Percentiles rank a stretch among this genome's conserved stretches.
Conservation (phyloP, 2,888 invertebrate species). For the Troides helena region DNA sequence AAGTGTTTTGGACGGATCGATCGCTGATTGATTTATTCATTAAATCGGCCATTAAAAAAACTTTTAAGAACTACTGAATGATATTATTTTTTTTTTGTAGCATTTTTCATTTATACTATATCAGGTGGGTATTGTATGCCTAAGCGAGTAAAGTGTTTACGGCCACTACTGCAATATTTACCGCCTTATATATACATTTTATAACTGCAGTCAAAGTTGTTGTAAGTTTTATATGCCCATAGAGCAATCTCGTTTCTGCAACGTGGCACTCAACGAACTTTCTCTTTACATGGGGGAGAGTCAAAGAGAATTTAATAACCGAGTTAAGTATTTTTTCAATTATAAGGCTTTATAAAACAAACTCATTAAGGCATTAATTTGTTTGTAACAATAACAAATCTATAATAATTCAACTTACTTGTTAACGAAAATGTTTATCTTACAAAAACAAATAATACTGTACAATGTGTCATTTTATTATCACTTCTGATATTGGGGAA, state of each 20-base stretch:
- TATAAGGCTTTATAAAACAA: not conserved
- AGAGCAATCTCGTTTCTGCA: slow-evolving; percentile 21
- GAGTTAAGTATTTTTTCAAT: not conserved
- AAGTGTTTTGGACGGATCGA: no score
- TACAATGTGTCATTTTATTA: no score
- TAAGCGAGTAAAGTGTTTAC: not conserved
- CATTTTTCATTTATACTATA: not conserved
- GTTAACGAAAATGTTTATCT: not conserved
- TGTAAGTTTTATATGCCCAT: slow-evolving; percentile 22
- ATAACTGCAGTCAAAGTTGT: slow-evolving; percentile 8
- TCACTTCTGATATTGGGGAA: no score
- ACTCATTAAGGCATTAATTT: not conserved
- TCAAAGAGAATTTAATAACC: slow-evolving; percentile 12
- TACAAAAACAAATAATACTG: no score
- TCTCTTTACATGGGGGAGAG: slow-evolving; percentile 21
- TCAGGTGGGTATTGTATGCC: not conserved
- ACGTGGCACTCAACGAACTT: slow-evolving; percentile 18
- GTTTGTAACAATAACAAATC: not conserved
- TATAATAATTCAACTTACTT: not conserved
- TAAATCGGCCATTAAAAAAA: not conserved
- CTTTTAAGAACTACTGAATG: not conserved
- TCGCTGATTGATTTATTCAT: no score
- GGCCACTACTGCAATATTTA: not conserved
- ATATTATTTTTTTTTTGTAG: not conserved
- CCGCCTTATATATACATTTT: slow-evolving; percentile 9